A percentile compares a stretch with the other conserved stretches of the same genome.
These are phyloP conservation scores for Drosophila sordidapex DNA, from an alignment of 2,888 invertebrate genomes.

Conservation along the genomic window DNA sequence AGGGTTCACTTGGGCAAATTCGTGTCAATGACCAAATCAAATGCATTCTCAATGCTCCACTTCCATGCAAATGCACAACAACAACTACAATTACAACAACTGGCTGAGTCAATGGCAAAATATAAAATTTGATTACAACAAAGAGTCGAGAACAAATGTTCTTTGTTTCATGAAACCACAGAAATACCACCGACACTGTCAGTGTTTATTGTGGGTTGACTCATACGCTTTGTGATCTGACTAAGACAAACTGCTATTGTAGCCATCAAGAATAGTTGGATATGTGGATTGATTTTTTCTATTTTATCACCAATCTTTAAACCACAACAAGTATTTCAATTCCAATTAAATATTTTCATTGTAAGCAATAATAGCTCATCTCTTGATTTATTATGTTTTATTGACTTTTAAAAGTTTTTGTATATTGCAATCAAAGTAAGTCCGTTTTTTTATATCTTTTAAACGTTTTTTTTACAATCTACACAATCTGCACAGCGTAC, in stretches of 20 bases:
- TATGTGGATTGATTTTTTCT: neutral
- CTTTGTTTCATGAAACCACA: conserved; percentile 42
- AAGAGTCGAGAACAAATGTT: conserved; percentile 38
- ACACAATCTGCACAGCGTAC: neutral
- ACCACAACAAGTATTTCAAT: neutral
- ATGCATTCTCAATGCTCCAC: conserved; percentile 61
- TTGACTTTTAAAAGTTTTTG: neutral
- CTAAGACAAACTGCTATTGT: conserved; percentile 24
- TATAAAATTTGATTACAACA: conserved; percentile 65
- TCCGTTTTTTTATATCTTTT: neutral
- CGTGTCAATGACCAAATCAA: conserved; percentile 76
- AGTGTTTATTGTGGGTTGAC: conserved; percentile 39
- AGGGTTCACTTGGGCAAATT: conserved; percentile 54
- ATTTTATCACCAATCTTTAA: neutral
- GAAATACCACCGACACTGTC: conserved; percentile 30
- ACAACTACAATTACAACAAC: conserved; percentile 16
- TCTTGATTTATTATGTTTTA: neutral
- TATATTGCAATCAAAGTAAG: neutral
- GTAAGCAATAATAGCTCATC: neutral
- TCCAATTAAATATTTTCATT: neutral
- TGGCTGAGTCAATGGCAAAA: conserved; percentile 41
- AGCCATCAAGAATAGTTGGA: neutral
- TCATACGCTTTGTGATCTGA: conserved; percentile 43
- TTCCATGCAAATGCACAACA: conserved; percentile 63
- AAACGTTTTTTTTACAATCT: neutral